Percentiles rank a stretch among this genome's conserved stretches.
Conservation (phyloP, 1,140 invertebrate genomes). For the Pogonomyrmex barbatus region DNA sequence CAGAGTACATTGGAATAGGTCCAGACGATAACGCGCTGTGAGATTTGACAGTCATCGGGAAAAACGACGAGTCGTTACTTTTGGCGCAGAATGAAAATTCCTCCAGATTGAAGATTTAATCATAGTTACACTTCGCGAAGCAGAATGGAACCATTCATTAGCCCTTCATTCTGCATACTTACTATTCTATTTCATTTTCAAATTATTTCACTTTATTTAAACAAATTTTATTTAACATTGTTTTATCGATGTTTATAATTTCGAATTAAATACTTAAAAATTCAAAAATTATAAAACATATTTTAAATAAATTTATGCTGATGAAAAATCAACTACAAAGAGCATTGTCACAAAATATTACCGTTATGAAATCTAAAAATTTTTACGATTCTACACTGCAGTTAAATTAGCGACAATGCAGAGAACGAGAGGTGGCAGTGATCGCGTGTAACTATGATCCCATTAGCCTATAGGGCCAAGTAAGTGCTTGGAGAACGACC, state of each 20-base stretch:
- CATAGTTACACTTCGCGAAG: neutral
- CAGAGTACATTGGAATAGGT: conserved; percentile 50
- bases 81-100: conserved; percentile 50
- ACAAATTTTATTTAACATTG: neutral
- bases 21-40: conserved; percentile 31
- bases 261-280: neutral
- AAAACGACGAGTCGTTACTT: conserved; percentile 22
- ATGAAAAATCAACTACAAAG: neutral
- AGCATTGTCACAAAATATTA: neutral
- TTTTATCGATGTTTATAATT: neutral
- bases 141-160: neutral
- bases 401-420: conserved; percentile 19
- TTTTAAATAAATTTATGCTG: neutral
- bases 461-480: conserved; percentile 27
- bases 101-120: conserved; percentile 33
- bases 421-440: neutral
- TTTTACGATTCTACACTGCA: neutral
- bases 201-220: neutral
- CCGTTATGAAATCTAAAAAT: conserved; percentile 8
- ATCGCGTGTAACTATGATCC: conserved; percentile 5
- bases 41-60: conserved; percentile 34
- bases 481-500: neutral
- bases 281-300: neutral
- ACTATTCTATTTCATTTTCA: conserved; percentile 1
- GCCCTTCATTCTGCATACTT: neutral